These are phyloP conservation scores for Percopsis omiscomaycus DNA, from an alignment of 2,797 vertebrate species.

Conservation along the genomic window DNA sequence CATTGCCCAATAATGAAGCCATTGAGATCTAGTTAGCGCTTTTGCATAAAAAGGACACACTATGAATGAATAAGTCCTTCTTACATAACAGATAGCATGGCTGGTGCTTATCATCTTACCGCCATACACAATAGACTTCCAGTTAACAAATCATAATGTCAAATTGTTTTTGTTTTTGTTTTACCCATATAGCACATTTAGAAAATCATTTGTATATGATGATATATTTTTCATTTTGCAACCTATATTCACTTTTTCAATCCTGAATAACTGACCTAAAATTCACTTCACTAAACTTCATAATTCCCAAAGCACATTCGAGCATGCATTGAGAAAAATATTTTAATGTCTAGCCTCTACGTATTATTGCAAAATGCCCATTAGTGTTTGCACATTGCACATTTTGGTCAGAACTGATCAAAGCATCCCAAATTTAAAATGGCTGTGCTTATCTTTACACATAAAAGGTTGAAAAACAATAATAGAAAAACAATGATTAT, in stretches of 20 bases:
- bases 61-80: constrained; percentile 73
- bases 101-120: constrained; percentile 67
- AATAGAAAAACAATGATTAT: constrained; percentile 19
- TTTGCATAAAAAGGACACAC: constrained; percentile 59
- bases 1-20: constrained; percentile 66
- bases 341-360: too few species aligned
- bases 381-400: too few species aligned
- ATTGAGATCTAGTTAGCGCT: constrained; percentile 59
- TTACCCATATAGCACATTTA: constrained; percentile 17
- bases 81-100: constrained; percentile 67
- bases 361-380: too few species aligned
- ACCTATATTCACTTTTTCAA: too few species aligned
- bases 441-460: not conserved
- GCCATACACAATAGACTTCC: constrained; percentile 55
- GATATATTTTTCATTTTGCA: too few species aligned
- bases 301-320: too few species aligned
- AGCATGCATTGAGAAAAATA: too few species aligned
- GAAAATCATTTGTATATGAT: too few species aligned
- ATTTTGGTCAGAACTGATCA: too few species aligned
- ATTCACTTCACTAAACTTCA: too few species aligned
- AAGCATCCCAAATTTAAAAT: too few species aligned
- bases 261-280: too few species aligned
- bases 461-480: constrained; percentile 8
- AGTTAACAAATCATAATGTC: constrained; percentile 60
- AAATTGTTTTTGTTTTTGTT: constrained; percentile 60